These are phyloP conservation scores for Maniola jurtina DNA, from an alignment of 1,140 invertebrate genomes.

Conservation along the genomic window DNA sequence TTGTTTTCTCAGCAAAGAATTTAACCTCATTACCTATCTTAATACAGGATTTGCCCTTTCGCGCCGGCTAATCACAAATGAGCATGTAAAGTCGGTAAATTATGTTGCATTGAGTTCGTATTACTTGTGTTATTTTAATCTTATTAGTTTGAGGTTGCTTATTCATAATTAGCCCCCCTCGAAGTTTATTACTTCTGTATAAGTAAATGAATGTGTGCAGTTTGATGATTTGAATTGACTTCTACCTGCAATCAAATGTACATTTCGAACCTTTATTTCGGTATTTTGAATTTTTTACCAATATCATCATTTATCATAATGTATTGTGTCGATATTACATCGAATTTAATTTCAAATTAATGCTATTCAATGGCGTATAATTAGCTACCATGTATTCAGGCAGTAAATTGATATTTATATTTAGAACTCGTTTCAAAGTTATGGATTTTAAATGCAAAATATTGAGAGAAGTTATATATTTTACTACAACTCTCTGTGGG, in stretches of 20 bases:
- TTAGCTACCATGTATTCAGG: neutral
- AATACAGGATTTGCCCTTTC: slow-evolving; percentile 79
- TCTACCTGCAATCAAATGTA: slow-evolving; percentile 42
- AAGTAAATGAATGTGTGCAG: slow-evolving; percentile 59
- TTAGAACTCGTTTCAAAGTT: neutral
- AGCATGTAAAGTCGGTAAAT: slow-evolving; percentile 78
- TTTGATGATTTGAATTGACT: slow-evolving; percentile 58
- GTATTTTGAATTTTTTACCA: slow-evolving; percentile 34
- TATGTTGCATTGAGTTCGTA: slow-evolving; percentile 75
- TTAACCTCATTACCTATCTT: slow-evolving; percentile 79
- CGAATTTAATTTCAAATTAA: slow-evolving; percentile 27
- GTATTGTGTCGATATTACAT: slow-evolving; percentile 16
- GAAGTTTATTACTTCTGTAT: slow-evolving; percentile 76
- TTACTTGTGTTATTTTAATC: slow-evolving; percentile 68
- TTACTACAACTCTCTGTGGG: too few relatives aligned
- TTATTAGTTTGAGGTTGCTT: slow-evolving; percentile 68
- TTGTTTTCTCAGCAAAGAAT: slow-evolving; percentile 48
- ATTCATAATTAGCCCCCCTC: slow-evolving; percentile 77
- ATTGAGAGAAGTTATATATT: too few relatives aligned
- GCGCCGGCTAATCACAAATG: slow-evolving; percentile 78
- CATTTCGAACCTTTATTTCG: slow-evolving; percentile 39
- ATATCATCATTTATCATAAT: slow-evolving; percentile 39
- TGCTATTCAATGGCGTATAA: slow-evolving; percentile 17
- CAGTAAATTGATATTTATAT: neutral
- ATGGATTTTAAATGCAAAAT: too few relatives aligned